These are phyloP conservation scores for Lordiphosa stackelbergi DNA, from an alignment of 1,140 invertebrate species.

Conservation along the genomic window DNA sequence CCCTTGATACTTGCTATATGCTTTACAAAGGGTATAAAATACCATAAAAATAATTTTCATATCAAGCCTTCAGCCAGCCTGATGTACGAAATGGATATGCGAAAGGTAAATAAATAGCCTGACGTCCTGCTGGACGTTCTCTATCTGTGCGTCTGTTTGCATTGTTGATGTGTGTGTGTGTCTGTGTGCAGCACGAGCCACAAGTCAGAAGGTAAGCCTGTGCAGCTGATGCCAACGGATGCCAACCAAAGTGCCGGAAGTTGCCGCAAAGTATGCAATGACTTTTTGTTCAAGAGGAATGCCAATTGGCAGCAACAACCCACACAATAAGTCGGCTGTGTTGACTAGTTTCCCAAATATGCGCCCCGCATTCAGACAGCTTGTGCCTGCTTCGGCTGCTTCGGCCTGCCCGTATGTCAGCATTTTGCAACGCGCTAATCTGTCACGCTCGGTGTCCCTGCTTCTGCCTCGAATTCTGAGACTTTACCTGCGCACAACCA, in stretches of 20 bases:
- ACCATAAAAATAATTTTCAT: slow-evolving; percentile 51
- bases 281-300: slow-evolving; percentile 30
- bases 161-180: slow-evolving; percentile 15
- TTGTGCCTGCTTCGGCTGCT: slow-evolving; percentile 15
- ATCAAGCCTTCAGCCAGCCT: slow-evolving; percentile 32
- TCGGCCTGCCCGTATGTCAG: slow-evolving; percentile 57
- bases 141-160: slow-evolving; percentile 24
- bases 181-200: slow-evolving; percentile 26
- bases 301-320: slow-evolving; percentile 23
- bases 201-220: slow-evolving; percentile 28
- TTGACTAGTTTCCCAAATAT: slow-evolving; percentile 49
- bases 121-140: slow-evolving; percentile 30
- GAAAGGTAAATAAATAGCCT: slow-evolving; percentile 50
- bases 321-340: slow-evolving; percentile 8
- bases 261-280: slow-evolving; percentile 68
- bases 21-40: slow-evolving; percentile 26
- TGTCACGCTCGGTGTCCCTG: slow-evolving; percentile 55
- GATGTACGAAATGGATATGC: slow-evolving; percentile 38
- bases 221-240: slow-evolving; percentile 46
- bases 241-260: slow-evolving; percentile 61
- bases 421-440: slow-evolving; percentile 61
- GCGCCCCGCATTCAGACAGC: slow-evolving; percentile 53
- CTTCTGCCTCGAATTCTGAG: slow-evolving; percentile 26
- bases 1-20: slow-evolving; percentile 1
- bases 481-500: slow-evolving; percentile 46